These are phyloP conservation scores for Erebia epiphron DNA, from an alignment of 2,888 invertebrate species.

Conservation along the genomic window DNA sequence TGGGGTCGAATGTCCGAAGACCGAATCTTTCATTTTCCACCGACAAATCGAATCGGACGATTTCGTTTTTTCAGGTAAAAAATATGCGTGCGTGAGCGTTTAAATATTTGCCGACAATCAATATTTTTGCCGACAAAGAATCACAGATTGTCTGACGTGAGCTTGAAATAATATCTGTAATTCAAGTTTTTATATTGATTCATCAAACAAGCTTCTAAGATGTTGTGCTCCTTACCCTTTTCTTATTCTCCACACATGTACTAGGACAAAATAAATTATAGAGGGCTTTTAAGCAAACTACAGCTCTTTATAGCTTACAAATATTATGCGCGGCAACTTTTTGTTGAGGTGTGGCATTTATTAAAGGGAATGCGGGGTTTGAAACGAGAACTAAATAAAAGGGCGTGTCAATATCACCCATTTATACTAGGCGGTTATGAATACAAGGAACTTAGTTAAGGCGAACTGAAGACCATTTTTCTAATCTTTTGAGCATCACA, in stretches of 20 bases:
- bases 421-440: constrained; percentile 29
- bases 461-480: neutral
- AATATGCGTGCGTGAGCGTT: no score
- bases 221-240: neutral
- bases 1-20: no score
- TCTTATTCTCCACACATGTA: constrained; percentile 24
- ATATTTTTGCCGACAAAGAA: no score
- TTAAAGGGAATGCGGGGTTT: constrained; percentile 24
- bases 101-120: no score
- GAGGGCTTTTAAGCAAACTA: constrained; percentile 12
- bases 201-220: neutral
- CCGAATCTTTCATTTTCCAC: no score
- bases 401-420: constrained; percentile 42
- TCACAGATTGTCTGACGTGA: no score
- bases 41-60: no score
- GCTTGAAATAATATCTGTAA: no score
- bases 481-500: neutral
- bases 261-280: constrained; percentile 26
- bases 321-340: constrained; percentile 6
- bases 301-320: neutral
- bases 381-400: constrained; percentile 31
- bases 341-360: constrained; percentile 16
- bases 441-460: constrained; percentile 13
- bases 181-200: neutral
- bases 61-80: no score